phyloP scores from a whole-genome alignment of 2,797 vertebrate genomes.

The Melopsittacus undulatus region DNA sequence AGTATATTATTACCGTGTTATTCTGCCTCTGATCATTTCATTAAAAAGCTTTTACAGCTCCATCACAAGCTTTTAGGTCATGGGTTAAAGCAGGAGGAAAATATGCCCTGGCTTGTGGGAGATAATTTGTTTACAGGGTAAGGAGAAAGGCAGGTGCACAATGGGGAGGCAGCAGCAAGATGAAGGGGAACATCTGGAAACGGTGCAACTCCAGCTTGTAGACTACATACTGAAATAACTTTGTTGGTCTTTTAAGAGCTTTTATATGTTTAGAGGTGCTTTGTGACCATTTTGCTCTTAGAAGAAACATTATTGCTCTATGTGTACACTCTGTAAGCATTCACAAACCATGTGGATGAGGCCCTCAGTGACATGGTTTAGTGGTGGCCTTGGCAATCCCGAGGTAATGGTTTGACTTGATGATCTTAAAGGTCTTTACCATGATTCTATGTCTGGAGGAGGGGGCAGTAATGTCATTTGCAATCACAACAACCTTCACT shows the following conservation, averaged over 20 bases:
- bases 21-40: conserved; percentile 48
- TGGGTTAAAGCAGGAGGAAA: conserved; percentile 19
- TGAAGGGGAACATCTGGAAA: conserved; percentile 10
- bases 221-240: neutral
- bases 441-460: neutral
- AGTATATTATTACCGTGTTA: conserved; percentile 21
- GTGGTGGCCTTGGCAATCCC: neutral
- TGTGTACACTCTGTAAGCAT: neutral
- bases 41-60: conserved; percentile 1
- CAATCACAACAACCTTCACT: neutral
- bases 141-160: conserved; percentile 37
- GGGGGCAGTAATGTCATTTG: neutral
- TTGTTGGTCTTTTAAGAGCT: neutral
- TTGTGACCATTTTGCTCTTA: neutral
- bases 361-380: neutral
- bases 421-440: neutral
- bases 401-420: neutral
- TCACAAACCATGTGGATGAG: neutral
- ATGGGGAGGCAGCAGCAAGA: neutral
- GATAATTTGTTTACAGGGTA: conserved; percentile 26
- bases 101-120: conserved; percentile 36
- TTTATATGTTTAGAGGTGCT: neutral
- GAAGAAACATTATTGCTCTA: neutral
- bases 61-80: conserved; percentile 40
- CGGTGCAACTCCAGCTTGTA: fast-evolving